Evolutionary conservation across 2,113 vertebrate genomes (phyloP).

Genomic region (Misgurnus mizolepis): DNA sequence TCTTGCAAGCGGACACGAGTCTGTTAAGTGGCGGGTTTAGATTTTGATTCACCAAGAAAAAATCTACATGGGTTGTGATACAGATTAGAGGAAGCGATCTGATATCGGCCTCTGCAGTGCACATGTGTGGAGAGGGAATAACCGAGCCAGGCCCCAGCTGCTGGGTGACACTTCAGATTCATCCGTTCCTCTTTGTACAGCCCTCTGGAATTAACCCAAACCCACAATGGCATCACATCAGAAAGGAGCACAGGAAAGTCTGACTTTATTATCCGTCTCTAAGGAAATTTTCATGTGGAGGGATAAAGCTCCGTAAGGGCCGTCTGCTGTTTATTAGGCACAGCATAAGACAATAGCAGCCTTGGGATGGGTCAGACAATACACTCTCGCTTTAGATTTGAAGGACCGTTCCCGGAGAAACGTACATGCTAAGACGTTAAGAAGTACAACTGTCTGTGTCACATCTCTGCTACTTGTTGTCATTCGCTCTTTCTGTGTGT

Average conservation of each 20-base stretch:
- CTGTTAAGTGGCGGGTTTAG: background rate
- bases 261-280: constrained; percentile 80
- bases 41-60: constrained; percentile 2
- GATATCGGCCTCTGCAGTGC: constrained; percentile 83
- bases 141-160: constrained; percentile 76
- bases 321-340: constrained; percentile 66
- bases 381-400: background rate
- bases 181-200: constrained; percentile 83
- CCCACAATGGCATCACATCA: constrained; percentile 89
- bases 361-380: constrained; percentile 28
- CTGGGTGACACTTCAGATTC: constrained; percentile 88
- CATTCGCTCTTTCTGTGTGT: constrained; percentile 12
- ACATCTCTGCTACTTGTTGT: background rate
- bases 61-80: background rate
- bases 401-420: background rate
- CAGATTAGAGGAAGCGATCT: constrained; percentile 18
- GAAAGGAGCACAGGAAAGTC: constrained; percentile 74
- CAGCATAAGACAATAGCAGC: constrained; percentile 52
- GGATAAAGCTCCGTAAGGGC: constrained; percentile 56
- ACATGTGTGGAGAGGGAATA: constrained; percentile 75
- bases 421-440: background rate
- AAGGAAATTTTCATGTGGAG: constrained; percentile 75
- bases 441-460: background rate
- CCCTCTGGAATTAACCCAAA: constrained; percentile 89
- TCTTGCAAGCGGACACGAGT: background rate